A percentile compares a stretch with the other conserved stretches of the same genome.
Conservation (phyloP, 2,113 vertebrate genomes). For the Mirounga angustirostris region DNA sequence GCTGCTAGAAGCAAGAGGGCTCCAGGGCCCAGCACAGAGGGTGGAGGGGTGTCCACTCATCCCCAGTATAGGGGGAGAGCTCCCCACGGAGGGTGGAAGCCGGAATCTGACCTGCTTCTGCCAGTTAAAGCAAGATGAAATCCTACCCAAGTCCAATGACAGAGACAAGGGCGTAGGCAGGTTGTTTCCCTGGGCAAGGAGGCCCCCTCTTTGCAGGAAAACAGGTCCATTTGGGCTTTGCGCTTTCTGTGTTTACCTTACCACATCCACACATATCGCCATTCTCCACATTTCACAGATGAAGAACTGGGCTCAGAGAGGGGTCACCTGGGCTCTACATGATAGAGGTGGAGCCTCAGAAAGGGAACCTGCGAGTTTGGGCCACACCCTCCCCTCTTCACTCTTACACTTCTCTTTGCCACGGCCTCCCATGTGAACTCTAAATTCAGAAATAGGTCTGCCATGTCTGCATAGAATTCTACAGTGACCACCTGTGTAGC, state of each 20-base stretch:
- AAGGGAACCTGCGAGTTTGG: neutral
- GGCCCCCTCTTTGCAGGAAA: neutral
- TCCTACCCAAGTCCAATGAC: neutral
- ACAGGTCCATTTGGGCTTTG: neutral
- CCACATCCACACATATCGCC: neutral
- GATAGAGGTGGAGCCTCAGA: no score
- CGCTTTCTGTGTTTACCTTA: neutral
- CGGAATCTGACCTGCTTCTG: neutral
- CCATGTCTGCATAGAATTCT: no score
- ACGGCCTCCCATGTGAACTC: neutral
- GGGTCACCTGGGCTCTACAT: neutral
- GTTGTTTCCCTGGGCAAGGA: neutral
- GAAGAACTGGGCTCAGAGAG: neutral
- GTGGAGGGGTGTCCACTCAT: accelerated
- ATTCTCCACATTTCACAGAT: neutral
- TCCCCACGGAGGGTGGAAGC: neutral
- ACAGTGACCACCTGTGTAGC: neutral
- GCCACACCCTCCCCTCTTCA: neutral
- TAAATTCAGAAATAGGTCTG: no score
- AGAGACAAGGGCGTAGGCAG: neutral
- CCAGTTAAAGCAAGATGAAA: neutral
- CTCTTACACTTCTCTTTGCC: neutral
- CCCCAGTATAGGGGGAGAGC: neutral
- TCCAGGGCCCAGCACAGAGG: neutral
- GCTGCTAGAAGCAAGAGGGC: neutral